A percentile compares a stretch with the other conserved stretches of the same genome.
phyloP scores from a whole-genome alignment of 2,797 vertebrate species.

The Enteromius treurensis region DNA sequence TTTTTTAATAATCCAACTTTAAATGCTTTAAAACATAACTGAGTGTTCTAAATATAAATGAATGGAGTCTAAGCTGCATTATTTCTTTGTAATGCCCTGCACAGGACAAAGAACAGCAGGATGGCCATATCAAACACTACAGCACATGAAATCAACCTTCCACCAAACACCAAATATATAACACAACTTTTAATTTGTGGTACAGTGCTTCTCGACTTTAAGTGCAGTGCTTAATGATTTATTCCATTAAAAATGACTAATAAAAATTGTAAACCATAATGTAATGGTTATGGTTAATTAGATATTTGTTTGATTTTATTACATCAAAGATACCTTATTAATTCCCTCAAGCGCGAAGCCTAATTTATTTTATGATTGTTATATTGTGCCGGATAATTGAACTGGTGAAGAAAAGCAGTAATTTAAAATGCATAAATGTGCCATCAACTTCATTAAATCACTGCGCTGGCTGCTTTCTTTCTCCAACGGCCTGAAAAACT shows the following conservation, averaged over 20 bases:
- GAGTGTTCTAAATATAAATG: background rate
- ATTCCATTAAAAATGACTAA: constrained; percentile 43
- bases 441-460: constrained; percentile 27
- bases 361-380: constrained; percentile 44
- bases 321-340: constrained; percentile 41
- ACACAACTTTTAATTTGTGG: constrained; percentile 13
- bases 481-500: constrained; percentile 25
- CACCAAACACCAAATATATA: background rate
- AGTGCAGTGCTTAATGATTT: constrained; percentile 35
- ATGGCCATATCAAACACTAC: constrained; percentile 8
- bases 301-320: constrained; percentile 48
- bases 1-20: constrained; percentile 1
- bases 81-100: background rate
- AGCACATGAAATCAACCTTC: constrained; percentile 6
- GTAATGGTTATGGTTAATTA: constrained; percentile 47
- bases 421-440: constrained; percentile 46
- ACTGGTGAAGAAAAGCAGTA: constrained; percentile 45
- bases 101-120: constrained; percentile 2
- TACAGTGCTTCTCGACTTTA: background rate
- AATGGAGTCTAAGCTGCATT: background rate
- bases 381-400: constrained; percentile 51
- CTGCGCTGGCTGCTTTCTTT: constrained; percentile 19
- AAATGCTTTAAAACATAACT: background rate
- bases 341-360: constrained; percentile 42
- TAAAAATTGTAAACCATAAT: constrained; percentile 36